phyloP scores from a whole-genome alignment of 2,797 vertebrate species.

The Philypnodon macrostomus region DNA sequence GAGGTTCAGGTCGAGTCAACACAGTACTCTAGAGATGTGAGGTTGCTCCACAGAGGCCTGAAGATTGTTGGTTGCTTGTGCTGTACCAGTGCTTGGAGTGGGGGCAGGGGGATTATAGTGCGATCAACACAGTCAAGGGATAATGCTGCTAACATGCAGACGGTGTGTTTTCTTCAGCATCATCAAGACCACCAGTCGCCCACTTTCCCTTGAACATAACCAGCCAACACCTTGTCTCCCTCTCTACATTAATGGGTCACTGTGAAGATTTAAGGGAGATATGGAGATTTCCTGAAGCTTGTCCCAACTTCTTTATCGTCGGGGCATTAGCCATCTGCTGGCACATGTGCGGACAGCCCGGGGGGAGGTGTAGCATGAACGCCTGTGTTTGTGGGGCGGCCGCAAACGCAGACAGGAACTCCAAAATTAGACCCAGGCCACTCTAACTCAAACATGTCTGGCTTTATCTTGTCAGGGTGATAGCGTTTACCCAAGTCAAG shows the following conservation, averaged over 20 bases:
- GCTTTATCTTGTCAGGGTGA: conserved; percentile 57
- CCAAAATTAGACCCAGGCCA: conserved; percentile 55
- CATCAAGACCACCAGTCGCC: conserved; percentile 25
- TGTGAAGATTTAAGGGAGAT: conserved; percentile 51
- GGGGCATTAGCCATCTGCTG: conserved; percentile 64
- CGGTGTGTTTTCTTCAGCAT: conserved; percentile 26
- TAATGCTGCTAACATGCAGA: conserved; percentile 37
- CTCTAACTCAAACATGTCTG: conserved; percentile 49
- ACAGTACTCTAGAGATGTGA: conserved; percentile 7
- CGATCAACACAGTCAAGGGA: conserved; percentile 35
- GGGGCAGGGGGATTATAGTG: conserved; percentile 25
- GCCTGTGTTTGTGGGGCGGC: conserved; percentile 45
- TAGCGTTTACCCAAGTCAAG: conserved; percentile 34
- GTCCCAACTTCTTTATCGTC: conserved; percentile 48
- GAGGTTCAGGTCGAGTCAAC: conserved; percentile 42
- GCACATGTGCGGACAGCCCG: conserved; percentile 50
- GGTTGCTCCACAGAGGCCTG: conserved; percentile 8
- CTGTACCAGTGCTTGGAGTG: not conserved
- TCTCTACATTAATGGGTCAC: conserved; percentile 42
- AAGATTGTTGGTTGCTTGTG: conserved; percentile 25
- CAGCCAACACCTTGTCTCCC: not conserved
- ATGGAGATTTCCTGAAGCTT: conserved; percentile 48
- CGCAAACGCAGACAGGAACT: conserved; percentile 55
- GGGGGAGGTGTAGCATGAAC: conserved; percentile 31
- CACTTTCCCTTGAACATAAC: not conserved